A percentile compares a stretch with the other conserved stretches of the same genome.
Evolutionary conservation across 2,113 vertebrate genomes (phyloP).

Genomic region (Euleptes europaea): DNA sequence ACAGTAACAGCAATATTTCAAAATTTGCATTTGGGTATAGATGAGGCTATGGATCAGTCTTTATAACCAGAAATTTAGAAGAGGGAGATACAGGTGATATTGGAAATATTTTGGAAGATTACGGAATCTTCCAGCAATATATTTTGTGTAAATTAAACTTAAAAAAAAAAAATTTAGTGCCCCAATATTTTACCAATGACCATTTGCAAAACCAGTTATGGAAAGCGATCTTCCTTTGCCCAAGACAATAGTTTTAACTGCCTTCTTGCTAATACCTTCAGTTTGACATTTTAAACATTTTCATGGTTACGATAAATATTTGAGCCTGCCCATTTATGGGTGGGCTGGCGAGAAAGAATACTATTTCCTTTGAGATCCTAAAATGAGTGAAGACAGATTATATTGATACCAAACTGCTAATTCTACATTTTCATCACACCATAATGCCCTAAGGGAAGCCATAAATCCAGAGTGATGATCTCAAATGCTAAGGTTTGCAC

Average conservation of each 20-base stretch:
- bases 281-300: not conserved
- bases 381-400: not conserved
- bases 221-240: not conserved
- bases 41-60: not conserved
- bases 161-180: not conserved
- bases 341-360: slow-evolving; percentile 2
- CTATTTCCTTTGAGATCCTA: not conserved
- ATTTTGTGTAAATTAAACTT: not conserved
- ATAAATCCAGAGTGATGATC: not conserved
- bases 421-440: not conserved
- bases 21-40: not conserved
- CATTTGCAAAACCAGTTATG: not conserved
- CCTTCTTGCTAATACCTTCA: not conserved
- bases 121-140: not conserved
- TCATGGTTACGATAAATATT: not conserved
- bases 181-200: not conserved
- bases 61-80: not conserved
- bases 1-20: not conserved
- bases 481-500: not conserved
- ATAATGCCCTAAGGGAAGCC: not conserved
- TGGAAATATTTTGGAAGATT: too few species aligned
- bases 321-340: not conserved
- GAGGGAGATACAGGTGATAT: too few species aligned
- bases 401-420: not conserved
- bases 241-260: slow-evolving; percentile 6